Evolutionary conservation across 2,888 invertebrate genomes (phyloP), one percentile per base, ranked within the genome.

Genomic region (Cerastis rubricosa): DNA sequence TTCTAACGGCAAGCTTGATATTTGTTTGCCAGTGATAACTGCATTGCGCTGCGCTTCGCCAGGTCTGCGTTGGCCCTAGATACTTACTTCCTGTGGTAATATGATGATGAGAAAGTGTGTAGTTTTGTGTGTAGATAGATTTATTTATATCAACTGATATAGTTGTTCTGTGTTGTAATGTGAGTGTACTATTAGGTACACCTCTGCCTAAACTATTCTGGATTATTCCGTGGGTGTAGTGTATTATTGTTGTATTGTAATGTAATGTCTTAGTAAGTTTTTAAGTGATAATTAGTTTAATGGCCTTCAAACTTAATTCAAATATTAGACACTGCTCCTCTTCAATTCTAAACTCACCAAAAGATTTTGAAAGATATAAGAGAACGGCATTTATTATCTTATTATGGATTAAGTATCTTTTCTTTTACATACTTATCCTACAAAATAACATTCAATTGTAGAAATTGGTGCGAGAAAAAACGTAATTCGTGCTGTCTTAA

Each of bases 71-170:
- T 47, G 40, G 57, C 25, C 35, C 35, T 51, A 35, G 51, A 51
- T 29, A 59, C 17, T 64, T 47, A 47, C 4, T 40, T 49, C 40
- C 17, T 78, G 59, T 67, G 19, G 40, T 40, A 68, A 70, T 63
- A 49, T 64, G n/a, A n/a, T n/a, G n/a, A n/a, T n/a, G n/a, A 45
- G 47, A 61, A 61, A 71, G 71, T 64, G 14, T 43, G 64, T 81
- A 71, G 71, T 71, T 69, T 57, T 76, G 40, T 71, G 71, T 64
- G 68, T 81, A 75, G 61, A 14, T 76, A 71, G 29, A 75, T 1
- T 61, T 69, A n/a, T 59, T 57, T 25, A 54, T 69, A 70, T 22
- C 47, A 9, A 64, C 14, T 51, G 35, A 29, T 68, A 17, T 66
- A 25, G 19, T 25, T 47, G 61, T 61, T 5, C 35, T 61, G 61